These are phyloP conservation scores for Apodemia duryi DNA, from an alignment of 2,888 invertebrate genomes.

Conservation along the genomic window DNA sequence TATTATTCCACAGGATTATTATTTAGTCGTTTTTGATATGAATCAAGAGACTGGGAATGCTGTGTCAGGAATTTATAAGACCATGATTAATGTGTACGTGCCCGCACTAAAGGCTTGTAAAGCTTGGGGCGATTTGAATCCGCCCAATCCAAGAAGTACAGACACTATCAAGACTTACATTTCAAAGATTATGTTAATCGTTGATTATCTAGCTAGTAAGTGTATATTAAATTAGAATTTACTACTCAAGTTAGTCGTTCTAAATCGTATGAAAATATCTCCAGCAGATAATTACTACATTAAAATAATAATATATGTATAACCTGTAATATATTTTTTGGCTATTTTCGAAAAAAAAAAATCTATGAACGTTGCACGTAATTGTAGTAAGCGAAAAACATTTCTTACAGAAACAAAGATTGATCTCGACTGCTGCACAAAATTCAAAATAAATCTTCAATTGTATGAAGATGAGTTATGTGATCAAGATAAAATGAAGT, in stretches of 20 bases:
- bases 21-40: conserved; percentile 51
- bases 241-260: too few species aligned
- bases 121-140: conserved; percentile 68
- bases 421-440: conserved; percentile 81
- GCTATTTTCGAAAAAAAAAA: too few species aligned
- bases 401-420: conserved; percentile 79
- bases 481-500: conserved; percentile 78
- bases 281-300: too few species aligned
- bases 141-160: conserved; percentile 63
- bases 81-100: conserved; percentile 50
- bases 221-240: conserved; percentile 1
- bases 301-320: too few species aligned
- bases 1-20: conserved; percentile 54
- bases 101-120: conserved; percentile 54
- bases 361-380: too few species aligned
- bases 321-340: too few species aligned
- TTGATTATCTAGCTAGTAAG: conserved; percentile 65
- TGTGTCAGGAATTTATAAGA: conserved; percentile 63
- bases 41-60: conserved; percentile 61
- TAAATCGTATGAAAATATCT: too few species aligned
- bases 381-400: background rate
- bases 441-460: conserved; percentile 78
- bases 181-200: conserved; percentile 64
- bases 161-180: conserved; percentile 58
- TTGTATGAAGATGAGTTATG: conserved; percentile 80